Evolutionary conservation across 2,888 invertebrate species (phyloP).

Genomic region (Lasioglossum figueresi): DNA sequence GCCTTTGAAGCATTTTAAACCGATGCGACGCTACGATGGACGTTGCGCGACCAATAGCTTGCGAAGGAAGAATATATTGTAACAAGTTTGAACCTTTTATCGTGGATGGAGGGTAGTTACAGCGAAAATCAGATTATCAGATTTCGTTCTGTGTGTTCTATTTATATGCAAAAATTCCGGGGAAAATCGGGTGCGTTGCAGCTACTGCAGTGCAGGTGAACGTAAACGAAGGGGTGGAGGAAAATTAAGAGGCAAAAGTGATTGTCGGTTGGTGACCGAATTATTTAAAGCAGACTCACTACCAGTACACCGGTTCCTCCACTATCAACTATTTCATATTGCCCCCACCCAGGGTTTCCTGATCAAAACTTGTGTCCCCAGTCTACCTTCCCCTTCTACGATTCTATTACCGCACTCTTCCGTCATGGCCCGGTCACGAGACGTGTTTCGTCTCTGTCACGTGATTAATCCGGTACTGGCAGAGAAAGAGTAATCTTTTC

Average conservation of each 20-base stretch:
- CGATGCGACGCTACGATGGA: not conserved
- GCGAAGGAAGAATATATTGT: not conserved
- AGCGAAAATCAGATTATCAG: conserved; percentile 5
- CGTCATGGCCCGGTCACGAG: too few species aligned
- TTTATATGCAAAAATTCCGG: not conserved
- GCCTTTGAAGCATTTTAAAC: not conserved
- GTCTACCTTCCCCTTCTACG: too few species aligned
- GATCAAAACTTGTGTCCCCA: too few species aligned
- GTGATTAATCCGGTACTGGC: too few species aligned
- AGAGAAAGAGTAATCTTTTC: too few species aligned
- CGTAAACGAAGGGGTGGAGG: not conserved
- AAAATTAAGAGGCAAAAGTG: not conserved
- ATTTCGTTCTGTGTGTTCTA: not conserved
- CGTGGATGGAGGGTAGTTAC: not conserved
- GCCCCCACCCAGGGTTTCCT: too few species aligned
- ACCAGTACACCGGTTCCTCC: too few species aligned
- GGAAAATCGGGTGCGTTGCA: not conserved
- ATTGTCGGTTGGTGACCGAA: not conserved
- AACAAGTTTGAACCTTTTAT: conserved; percentile 7
- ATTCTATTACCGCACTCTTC: too few species aligned
- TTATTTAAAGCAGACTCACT: not conserved
- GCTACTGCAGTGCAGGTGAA: not conserved
- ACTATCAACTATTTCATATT: too few species aligned
- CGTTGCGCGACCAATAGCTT: not conserved
- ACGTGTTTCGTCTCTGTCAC: too few species aligned